Conservation (phyloP, 37 sponge, comb jelly and placozoan species). For the Amphimedon queenslandica region DNA sequence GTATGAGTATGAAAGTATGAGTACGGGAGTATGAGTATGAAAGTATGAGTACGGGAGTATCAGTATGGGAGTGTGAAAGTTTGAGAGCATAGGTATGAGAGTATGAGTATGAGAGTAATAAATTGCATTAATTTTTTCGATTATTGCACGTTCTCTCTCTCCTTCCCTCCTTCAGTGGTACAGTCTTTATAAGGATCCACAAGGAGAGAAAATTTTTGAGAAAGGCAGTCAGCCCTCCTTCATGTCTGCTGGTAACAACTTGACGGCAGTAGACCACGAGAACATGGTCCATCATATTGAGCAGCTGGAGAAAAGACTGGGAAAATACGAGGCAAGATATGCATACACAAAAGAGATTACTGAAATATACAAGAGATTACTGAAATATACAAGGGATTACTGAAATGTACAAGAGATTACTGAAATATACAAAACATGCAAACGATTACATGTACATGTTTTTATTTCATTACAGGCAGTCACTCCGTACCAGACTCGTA, state of each 20-base stretch:
- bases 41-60: neutral
- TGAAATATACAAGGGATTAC: no score
- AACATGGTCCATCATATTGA: neutral
- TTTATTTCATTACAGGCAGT: neutral
- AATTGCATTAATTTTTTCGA: neutral
- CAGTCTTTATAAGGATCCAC: constrained; percentile 44
- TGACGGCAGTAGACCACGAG: neutral
- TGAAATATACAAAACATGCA: no score
- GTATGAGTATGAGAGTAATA: neutral
- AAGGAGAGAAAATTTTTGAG: constrained; percentile 54
- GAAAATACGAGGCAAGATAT: constrained; percentile 38
- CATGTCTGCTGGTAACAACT: neutral
- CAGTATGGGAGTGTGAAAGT: neutral
- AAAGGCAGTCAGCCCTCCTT: neutral
- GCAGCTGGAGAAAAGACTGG: constrained; percentile 35
- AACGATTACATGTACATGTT: no score
- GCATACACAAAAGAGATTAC: no score
- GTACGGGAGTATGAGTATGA: neutral
- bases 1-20: neutral
- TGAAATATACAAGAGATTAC: no score
- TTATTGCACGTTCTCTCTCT: neutral
- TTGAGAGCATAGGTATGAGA: neutral
- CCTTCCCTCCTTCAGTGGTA: constrained; percentile 21
- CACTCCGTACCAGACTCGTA: neutral
- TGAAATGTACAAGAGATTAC: no score